Percentiles rank a stretch among this genome's conserved stretches.
Evolutionary conservation across 1,140 invertebrate species (phyloP).

Genomic region (Ridgeia piscesae): DNA sequence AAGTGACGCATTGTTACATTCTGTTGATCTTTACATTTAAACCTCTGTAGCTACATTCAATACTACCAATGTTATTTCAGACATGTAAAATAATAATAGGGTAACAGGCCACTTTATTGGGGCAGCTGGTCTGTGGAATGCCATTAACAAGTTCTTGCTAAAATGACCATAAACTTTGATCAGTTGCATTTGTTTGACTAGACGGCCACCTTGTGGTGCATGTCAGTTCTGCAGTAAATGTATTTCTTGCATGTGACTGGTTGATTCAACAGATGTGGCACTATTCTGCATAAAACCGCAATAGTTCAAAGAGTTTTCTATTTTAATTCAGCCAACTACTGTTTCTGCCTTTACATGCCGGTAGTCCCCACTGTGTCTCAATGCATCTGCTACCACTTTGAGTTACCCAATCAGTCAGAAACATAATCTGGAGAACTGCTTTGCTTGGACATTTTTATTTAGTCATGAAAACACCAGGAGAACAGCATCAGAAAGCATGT

Average conservation of each 20-base stretch:
- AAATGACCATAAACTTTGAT: constrained; percentile 1
- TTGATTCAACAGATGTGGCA: background rate
- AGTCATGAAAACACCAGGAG: too few species aligned
- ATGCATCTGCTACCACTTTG: background rate
- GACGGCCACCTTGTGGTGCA: background rate
- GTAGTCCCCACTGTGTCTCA: background rate
- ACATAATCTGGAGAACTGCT: background rate
- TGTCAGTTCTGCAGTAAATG: background rate
- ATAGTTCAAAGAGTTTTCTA: background rate
- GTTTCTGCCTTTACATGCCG: background rate
- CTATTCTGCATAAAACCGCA: background rate
- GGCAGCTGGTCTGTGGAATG: background rate
- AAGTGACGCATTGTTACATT: too few species aligned
- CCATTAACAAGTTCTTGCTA: constrained; percentile 5
- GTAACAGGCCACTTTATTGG: background rate
- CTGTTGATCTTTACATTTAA: background rate
- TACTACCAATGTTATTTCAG: background rate
- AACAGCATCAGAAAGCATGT: too few species aligned
- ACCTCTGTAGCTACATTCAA: background rate
- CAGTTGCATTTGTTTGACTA: background rate
- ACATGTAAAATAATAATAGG: background rate
- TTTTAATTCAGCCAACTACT: background rate
- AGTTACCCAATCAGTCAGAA: too few species aligned
- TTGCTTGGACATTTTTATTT: background rate
- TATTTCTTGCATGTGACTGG: background rate